Base-by-base conservation (phyloP, 2,888 invertebrate species). In the Alcis repandata region DNA sequence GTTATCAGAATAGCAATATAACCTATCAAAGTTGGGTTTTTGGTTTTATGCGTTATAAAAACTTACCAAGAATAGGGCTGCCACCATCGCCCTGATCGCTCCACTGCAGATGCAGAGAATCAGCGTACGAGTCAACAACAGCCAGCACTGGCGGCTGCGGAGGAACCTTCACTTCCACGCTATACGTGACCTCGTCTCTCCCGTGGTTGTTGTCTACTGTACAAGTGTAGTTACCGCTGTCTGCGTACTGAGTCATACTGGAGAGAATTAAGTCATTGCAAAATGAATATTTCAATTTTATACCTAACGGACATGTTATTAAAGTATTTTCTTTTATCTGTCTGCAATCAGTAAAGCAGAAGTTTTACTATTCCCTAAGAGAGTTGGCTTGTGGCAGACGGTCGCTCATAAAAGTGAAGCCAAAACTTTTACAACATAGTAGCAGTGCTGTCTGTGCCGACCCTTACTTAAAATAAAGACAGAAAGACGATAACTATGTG, bases 211-310 rank as follows among this genome's bases (percentile, higher is more conserved):
- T 98, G 80, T 97, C 97, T 0, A 98, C 98, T 38, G 94, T 93
- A 83, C 98, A 98, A 0, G 98, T 97, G 87, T 98, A 98, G 90
- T 98, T 98, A 13, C 97, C 98, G 74, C 97, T 97, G 87, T 98
- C 98, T 20, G 95, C 95, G 73, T 96, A 96, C 83, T 97, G 97
- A 4, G 97, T 93, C 91, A 92, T 92, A 71, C 94, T 94, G 92
- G 38, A 66, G 70, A 67, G 13, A 60, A 32, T 53, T 15, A 20
- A 27, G 49, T 17, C 33, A 6, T n/a, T 56, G 2, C 7, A 27
- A 20, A 22, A 20, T 45, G 3, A 13, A 4, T 0, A 45, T 45
- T 17, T 17, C 9, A 15, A 17, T n/a, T 27, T 27, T 27, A 27
- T n/a, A n/a, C n/a, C n/a, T n/a, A n/a, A n/a, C n/a, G n/a, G n/a